Base-by-base conservation (phyloP, 2,888 invertebrate genomes). In the Yponomeuta evonymella region DNA sequence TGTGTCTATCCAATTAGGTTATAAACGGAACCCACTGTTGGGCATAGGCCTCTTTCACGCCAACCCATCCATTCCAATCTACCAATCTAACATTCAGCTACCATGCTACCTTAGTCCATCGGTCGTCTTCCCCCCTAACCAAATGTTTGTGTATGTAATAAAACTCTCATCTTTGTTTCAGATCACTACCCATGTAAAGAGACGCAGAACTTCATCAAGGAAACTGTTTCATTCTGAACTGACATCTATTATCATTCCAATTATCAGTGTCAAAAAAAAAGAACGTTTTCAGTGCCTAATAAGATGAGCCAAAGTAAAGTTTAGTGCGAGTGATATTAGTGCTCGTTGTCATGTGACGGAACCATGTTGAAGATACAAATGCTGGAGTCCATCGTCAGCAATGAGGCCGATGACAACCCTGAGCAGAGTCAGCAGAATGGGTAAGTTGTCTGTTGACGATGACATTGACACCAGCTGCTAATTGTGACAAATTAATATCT, bases 351-450 rank as follows among this genome's bases (percentile, higher is more conserved):
- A 91, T 91, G 91, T 92, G 88, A 92, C 78, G 79, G 80, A 77
- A 92, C 77, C 80, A 95, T 95, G 95, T 88, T 95, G 88, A 95
- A 95, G 92, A 95, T 95, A 90, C 95, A 95, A 86, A 95, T 95
- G 95, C 90, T 95, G 90, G 95, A 95, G 82, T 95, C 95, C 80
- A 94, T 95, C 81, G 95, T 95, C 85, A 95, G 93, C 84, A 94
- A 94, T 85, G 95, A 95, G 70, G 83, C 89, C 76, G 91, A 92
- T 76, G 91, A 92, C 73, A 87, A 78, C 73, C 87, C 82, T 75
- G 87, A 87, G 76, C 89, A 85, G 79, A 58, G 15, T 12, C 88
- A 88, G 75, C 85, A 81, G 62, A 88, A 88, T 81, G 90, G 91
- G 92, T 92, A 72, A 87, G 90, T 75, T 43, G 43, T 5, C 33